phyloP scores from a whole-genome alignment of 1,140 invertebrate genomes.

The Drosophila ercepeae region DNA sequence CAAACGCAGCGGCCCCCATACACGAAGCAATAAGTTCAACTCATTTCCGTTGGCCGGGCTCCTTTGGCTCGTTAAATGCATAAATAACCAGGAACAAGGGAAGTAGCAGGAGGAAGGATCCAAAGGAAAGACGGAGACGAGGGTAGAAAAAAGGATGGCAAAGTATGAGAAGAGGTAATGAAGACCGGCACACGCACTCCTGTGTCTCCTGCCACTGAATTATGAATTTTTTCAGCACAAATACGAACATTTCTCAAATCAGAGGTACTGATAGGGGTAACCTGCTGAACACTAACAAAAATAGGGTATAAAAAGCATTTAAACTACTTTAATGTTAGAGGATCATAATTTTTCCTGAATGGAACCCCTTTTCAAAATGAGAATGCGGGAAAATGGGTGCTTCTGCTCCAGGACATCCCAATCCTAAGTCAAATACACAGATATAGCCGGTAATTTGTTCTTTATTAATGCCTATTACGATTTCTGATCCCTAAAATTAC shows the following conservation, averaged over 20 bases:
- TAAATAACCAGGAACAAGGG: constrained; percentile 51
- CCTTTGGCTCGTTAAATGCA: constrained; percentile 55
- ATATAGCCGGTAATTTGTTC: no score
- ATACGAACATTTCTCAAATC: constrained; percentile 49
- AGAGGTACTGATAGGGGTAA: constrained; percentile 20
- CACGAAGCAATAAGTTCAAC: constrained; percentile 49
- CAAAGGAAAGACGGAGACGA: not conserved
- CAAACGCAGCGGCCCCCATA: not conserved
- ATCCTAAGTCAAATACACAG: no score
- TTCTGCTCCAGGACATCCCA: no score
- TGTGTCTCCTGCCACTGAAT: constrained; percentile 51
- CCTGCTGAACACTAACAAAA: not conserved
- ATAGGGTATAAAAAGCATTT: not conserved
- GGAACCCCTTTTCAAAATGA: no score
- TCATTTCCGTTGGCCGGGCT: constrained; percentile 46
- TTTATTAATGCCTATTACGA: not conserved
- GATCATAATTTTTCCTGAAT: no score
- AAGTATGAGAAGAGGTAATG: not conserved
- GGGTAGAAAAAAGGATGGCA: not conserved
- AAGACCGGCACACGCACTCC: constrained; percentile 17
- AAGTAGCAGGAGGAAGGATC: not conserved
- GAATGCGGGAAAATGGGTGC: no score
- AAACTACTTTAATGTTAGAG: no score
- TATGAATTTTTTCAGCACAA: constrained; percentile 63
- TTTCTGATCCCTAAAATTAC: no score